Evolutionary conservation across 2,797 vertebrate genomes (phyloP), one percentile per base, ranked within the genome.

Genomic region (Cirrhinus molitorella): DNA sequence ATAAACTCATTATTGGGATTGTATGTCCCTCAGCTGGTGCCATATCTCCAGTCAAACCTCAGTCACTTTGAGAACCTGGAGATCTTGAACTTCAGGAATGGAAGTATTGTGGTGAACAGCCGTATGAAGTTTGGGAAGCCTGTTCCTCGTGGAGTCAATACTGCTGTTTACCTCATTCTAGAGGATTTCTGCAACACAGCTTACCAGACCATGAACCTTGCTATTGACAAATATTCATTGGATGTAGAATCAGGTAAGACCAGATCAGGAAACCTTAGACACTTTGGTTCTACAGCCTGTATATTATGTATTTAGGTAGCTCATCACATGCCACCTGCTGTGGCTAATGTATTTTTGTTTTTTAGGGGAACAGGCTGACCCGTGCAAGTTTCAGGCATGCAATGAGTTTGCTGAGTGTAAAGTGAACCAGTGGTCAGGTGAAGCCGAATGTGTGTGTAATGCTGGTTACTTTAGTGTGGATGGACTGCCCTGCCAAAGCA

Each of bases 1-100:
- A 53, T 79, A 4, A 28, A 25, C 31, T 66, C 3, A 55, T 25
- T 70, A 25, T 63, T 70, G 17, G 5, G 5, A 45, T 68, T 55
- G 61, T 28, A 92, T 67, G 65, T 76, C 83, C 31, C 89, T 53
- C 87, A 99, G 98, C 93, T 99, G 90, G 96, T 99, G 77, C 98
- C 98, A 1, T 97, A 97, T 90, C 96, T 99, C 14, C 96, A 99
- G 91, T 97, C 98, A 86, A 98, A 99, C 90, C 94, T 99, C 72
- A 97, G 96, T 0, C 96, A 97, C 88, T 99, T 99, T 91, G 95
- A 97, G 93, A 97, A 98, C 85, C 93, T 99, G 86, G 97, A 99
- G 94, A 99, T 99, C 90, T 92, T 99, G 55, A 99, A 98, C 93
- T 99, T 99, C 94, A 94, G 97, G 87, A 99, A 99, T 2, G 98